These are phyloP conservation scores for Mythimna pallens DNA, from an alignment of 2,888 invertebrate species.

Conservation along the genomic window DNA sequence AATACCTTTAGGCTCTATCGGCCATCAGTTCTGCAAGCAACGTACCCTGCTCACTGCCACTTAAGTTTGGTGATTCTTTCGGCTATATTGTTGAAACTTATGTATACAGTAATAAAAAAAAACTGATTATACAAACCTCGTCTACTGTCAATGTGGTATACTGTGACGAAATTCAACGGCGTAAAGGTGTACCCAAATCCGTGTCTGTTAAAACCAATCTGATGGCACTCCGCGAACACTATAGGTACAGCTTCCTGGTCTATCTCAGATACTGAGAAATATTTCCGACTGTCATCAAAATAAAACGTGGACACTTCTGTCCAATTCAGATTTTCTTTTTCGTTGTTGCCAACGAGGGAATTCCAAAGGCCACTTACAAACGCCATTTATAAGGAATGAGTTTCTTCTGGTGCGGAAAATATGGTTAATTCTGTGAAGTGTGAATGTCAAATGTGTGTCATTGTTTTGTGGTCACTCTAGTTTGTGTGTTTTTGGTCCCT, in stretches of 20 bases:
- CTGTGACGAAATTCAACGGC: constrained; percentile 91
- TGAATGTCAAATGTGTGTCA: constrained; percentile 47
- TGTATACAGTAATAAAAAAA: background rate
- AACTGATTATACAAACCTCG: constrained; percentile 90
- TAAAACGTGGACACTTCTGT: constrained; percentile 88
- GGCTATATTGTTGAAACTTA: background rate
- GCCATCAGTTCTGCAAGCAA: too few species aligned
- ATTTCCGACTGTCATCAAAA: constrained; percentile 91
- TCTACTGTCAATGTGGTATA: constrained; percentile 92
- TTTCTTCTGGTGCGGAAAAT: constrained; percentile 59
- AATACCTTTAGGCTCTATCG: too few species aligned
- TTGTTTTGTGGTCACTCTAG: constrained; percentile 35
- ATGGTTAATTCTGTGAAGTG: constrained; percentile 56
- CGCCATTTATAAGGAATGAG: constrained; percentile 83
- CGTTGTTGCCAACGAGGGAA: constrained; percentile 85
- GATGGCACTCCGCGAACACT: constrained; percentile 90
- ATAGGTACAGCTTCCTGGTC: constrained; percentile 92
- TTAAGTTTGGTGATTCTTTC: too few species aligned
- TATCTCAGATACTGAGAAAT: constrained; percentile 92
- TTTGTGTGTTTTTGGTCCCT: constrained; percentile 44
- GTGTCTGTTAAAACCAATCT: constrained; percentile 84
- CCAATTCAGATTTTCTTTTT: constrained; percentile 80
- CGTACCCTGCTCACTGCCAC: too few species aligned
- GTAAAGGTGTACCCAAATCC: constrained; percentile 90
- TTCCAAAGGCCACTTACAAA: constrained; percentile 88